These are phyloP conservation scores for Apostichopus japonicus DNA, from an alignment of 35 echinoderm and acorn worm species.

Conservation along the genomic window DNA sequence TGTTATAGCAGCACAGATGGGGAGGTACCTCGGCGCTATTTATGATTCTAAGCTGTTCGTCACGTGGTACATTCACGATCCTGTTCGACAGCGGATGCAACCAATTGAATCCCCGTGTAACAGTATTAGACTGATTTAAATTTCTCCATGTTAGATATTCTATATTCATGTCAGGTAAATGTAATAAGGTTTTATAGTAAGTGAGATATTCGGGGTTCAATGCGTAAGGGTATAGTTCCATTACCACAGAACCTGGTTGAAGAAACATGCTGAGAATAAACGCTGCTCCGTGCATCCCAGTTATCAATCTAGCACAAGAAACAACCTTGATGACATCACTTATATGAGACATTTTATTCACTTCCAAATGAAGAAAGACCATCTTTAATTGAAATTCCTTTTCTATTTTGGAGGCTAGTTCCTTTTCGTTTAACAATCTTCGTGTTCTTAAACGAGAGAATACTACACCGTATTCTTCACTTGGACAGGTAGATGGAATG, in stretches of 20 bases:
- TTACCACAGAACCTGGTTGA: neutral
- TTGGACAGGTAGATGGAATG: too few species aligned
- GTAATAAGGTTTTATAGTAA: neutral
- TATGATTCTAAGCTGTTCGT: slow-evolving; percentile 34
- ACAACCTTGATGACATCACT: neutral
- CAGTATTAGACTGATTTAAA: neutral
- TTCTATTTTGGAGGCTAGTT: too few species aligned
- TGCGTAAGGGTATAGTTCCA: neutral
- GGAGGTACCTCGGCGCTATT: slow-evolving; percentile 56
- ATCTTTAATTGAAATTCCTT: too few species aligned
- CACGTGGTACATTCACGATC: too few species aligned
- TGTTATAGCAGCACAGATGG: slow-evolving; percentile 49
- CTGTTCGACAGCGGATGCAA: too few species aligned
- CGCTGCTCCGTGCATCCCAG: neutral
- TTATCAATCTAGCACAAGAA: neutral
- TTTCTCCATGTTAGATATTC: slow-evolving; percentile 24
- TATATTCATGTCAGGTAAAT: neutral
- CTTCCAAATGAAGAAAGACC: too few species aligned
- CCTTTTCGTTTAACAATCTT: too few species aligned
- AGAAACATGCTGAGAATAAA: slow-evolving; percentile 12
- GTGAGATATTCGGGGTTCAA: neutral
- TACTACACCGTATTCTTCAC: too few species aligned
- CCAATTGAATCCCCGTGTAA: too few species aligned
- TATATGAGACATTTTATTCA: too few species aligned
- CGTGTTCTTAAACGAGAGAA: too few species aligned